Evolutionary conservation across 2,888 invertebrate species (phyloP), one percentile per base, ranked within the genome.

Genomic region (Amorpha juglandis): DNA sequence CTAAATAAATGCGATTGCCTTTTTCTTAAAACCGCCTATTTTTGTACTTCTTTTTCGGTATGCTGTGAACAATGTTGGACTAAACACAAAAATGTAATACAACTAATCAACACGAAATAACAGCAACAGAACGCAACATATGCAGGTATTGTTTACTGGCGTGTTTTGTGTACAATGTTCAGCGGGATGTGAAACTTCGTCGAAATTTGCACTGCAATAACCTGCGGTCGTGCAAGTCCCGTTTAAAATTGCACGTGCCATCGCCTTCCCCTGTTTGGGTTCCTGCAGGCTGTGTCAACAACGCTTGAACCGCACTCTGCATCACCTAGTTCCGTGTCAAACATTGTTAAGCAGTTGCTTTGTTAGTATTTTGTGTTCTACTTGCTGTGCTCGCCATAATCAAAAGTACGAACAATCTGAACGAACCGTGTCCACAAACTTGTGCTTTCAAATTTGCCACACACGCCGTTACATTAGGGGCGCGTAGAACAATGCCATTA

Each of bases 231-330:
- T 82, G 81, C 81, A 80, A 81, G 80, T 81, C 79, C 78, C 82
- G 83, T 87, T 90, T 91, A 91, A 91, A 89, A 89, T 91, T 91
- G 86, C 88, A 88, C 83, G 83, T 82, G 68, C 84, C 82, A 81
- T 83, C 82, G 83, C 84, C 79, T 82, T 76, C 58, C 42, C 42
- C 58, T 58, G 58, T 58, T 58, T 58, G 42, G 52, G 58, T 21
- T 78, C 78, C 79, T 76, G 75, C 78, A 77, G 77, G 73, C 80
- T 82, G 76, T 84, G 87, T 87, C 86, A 87, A 92, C 90, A 90
- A 70, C 77, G 81, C 80, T 76, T 81, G 80, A 81, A 81, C 81
- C 81, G 84, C 82, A 84, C 83, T 84, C 82, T 83, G 80, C 85
- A 84, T 82, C 86, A 85, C 82, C 85, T 86, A 82, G 88, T 86